A percentile compares a stretch with the other conserved stretches of the same genome.
Conservation (phyloP, 23 tunicate species). For the Phallusia fumigata region DNA sequence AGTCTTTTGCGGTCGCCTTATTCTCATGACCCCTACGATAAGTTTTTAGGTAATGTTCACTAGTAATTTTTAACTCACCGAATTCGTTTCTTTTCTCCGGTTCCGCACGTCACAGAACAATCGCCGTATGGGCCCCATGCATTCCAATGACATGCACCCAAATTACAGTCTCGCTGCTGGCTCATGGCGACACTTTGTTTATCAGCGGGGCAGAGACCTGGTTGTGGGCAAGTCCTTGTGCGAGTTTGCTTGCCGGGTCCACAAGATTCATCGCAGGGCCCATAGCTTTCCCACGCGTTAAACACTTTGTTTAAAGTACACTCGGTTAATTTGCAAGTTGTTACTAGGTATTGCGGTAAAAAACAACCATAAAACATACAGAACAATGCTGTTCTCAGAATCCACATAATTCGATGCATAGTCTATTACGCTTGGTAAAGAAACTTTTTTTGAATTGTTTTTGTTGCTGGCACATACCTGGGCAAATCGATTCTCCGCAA, state of each 20-base stretch:
- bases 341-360: no score
- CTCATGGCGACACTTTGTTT: slow-evolving; percentile 15
- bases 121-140: slow-evolving; percentile 13
- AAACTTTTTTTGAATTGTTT: no score
- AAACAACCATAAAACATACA: no score
- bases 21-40: no score
- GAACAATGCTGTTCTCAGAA: no score
- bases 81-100: slow-evolving; percentile 24
- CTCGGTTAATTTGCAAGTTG: background rate
- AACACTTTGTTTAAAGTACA: slow-evolving; percentile 1
- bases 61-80: slow-evolving; percentile 14
- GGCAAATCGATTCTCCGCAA: background rate
- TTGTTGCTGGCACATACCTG: background rate
- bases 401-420: no score
- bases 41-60: no score
- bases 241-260: slow-evolving; percentile 37
- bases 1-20: no score
- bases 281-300: slow-evolving; percentile 31
- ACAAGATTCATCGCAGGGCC: slow-evolving; percentile 39
- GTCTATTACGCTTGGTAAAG: no score
- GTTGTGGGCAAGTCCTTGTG: slow-evolving; percentile 28
- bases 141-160: slow-evolving; percentile 19
- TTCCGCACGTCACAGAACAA: slow-evolving; percentile 32
- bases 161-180: slow-evolving; percentile 16
- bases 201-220: slow-evolving; percentile 23